Base-by-base conservation (phyloP, 2,797 vertebrate genomes). In the Australoheros facetus region DNA sequence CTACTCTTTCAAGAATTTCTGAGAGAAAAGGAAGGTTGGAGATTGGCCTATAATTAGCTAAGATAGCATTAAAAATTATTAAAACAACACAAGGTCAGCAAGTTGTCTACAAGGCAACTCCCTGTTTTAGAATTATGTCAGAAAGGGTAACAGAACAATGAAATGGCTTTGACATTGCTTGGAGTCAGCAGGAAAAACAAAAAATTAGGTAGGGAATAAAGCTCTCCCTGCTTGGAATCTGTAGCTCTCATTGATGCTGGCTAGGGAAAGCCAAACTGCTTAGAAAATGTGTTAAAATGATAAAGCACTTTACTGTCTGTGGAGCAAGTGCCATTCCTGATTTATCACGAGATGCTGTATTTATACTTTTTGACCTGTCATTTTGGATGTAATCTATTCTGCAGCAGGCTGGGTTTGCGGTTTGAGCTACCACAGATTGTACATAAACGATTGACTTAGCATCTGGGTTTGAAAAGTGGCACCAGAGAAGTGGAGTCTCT, bases 141-240 rank as follows among this genome's bases (percentile, higher is more conserved):
- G 26, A 42, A 23, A 64, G 37, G 0, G 0, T 12, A 28, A 48
- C 0, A 28, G 39, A 28, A 17, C 23, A 48, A 28, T 9, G 16
- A 66, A 66, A 48, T 48, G 45, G 60, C 21, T 64, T 39, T 0
- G 1, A 6, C 21, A 17, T 28, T 45, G 42, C 23, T 48, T 48
- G 39, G 23, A 19, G 62, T 28, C 23, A 66, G 62, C 42, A 48
- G 39, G 39, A 17, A 19, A 28, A 66, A 26, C 3, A 66, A 66
- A 66, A 66, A 11, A 28, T 16, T 19, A 48, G 26, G 23, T 19
- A 12, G 17, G 42, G 42, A 48, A 66, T 64, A 66, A 66, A 6
- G 16, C 3, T 66, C 0, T 42, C 23, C 42, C 16, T 66, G 23
- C 39, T 64, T 26, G 9, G 42, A 48, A 66, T 48, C 39, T 28